Conservation (phyloP, 2,797 vertebrate genomes). For the Vipera latastei region DNA sequence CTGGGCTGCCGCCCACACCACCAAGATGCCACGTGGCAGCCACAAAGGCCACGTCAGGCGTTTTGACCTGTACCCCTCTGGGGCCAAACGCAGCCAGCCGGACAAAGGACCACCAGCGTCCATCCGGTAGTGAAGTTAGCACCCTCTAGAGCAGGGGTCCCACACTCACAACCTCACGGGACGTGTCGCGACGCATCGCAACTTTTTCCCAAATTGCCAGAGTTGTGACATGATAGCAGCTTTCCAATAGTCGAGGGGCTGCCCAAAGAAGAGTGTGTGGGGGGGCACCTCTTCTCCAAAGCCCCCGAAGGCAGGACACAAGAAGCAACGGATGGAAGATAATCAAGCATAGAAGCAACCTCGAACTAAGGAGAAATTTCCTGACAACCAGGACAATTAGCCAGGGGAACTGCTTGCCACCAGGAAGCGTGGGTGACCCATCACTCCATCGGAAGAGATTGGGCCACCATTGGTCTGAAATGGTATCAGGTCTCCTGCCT, state of each 20-base stretch:
- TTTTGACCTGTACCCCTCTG: neutral
- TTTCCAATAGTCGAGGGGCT: neutral
- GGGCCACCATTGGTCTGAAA: neutral
- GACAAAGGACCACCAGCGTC: rapidly evolving
- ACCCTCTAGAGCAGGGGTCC: no score
- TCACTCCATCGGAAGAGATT: no score
- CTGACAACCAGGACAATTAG: neutral
- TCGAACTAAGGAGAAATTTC: neutral
- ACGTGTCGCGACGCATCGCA: no score
- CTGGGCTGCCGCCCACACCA: neutral
- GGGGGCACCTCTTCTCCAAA: neutral
- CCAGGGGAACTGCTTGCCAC: neutral
- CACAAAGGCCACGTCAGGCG: neutral
- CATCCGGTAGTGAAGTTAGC: rapidly evolving
- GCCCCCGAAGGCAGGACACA: neutral
- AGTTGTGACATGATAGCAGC: no score
- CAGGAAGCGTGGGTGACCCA: no score
- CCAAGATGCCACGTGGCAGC: neutral
- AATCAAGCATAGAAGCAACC: neutral
- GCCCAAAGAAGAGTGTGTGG: neutral
- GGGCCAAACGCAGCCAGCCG: neutral
- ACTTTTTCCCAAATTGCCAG: no score
- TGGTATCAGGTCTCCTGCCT: neutral
- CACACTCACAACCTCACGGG: no score
- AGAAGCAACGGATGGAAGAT: neutral